Evolutionary conservation across 1,140 invertebrate genomes (phyloP), one percentile per base, ranked within the genome.

Genomic region (Zophobas atratus): DNA sequence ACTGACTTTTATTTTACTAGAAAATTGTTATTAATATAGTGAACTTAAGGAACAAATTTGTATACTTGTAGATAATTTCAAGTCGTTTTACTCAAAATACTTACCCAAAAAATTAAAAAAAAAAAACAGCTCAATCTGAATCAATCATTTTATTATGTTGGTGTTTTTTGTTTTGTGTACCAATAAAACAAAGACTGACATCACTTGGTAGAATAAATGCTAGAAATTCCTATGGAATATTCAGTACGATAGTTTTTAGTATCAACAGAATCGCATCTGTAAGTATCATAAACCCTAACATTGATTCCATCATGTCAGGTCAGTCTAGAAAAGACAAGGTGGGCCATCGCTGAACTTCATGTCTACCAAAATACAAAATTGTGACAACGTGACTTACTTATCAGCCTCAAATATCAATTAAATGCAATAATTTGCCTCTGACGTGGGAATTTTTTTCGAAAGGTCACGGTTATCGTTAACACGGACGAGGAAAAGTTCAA

Each of bases 1-100:
- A 70, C 8, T 36, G 43, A 70, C 46, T 77, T 67, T 70, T 56
- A 55, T 56, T 74, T 77, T 73, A 72, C 70, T 73, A 76, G 53
- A 79, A 79, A 80, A 84, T 81, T 84, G 82, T 83, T 83, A 83
- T 83, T 82, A 77, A 82, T 82, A 84, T 84, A 84, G 82, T 82
- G 82, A 84, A 81, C 81, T 77, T 83, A 84, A 81, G 82, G 80
- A 81, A 78, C 81, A 77, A 80, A 82, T 82, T 84, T 84, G 83
- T 84, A 84, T 84, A 84, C 83, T 78, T 83, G 82, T 84, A 84
- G 82, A 81, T 79, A 78, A 82, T 79, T 80, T 81, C 78, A 67
- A 56, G 53, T 56, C 70, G 76, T 75, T 78, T 79, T 82, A 82
- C 80, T 81, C 78, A 82, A 79, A 78, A 77, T 63, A 57, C 55